These are phyloP conservation scores for Xenops minutus DNA, from an alignment of 2,797 vertebrate species.

Conservation along the genomic window DNA sequence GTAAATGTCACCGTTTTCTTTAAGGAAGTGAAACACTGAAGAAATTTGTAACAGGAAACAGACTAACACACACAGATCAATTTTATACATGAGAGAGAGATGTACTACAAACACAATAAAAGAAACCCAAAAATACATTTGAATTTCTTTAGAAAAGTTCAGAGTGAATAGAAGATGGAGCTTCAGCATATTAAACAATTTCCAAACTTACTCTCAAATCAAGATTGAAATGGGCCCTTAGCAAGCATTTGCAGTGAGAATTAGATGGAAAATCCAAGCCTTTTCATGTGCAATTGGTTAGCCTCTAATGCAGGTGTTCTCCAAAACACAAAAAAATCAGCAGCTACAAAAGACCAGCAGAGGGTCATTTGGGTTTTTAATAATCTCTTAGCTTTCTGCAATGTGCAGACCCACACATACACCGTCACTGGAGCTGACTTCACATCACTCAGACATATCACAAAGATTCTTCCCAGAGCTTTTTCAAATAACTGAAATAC, in stretches of 20 bases:
- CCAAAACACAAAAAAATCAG: background rate
- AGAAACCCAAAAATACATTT: background rate
- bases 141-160: background rate
- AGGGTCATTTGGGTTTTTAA: background rate
- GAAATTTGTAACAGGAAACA: background rate
- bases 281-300: background rate
- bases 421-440: background rate
- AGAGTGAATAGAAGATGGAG: background rate
- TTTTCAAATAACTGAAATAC: slow-evolving; percentile 29
- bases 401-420: background rate
- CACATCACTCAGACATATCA: background rate
- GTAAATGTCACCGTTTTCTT: background rate
- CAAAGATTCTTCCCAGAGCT: background rate
- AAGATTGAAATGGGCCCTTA: background rate
- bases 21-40: background rate
- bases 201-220: background rate
- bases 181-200: background rate
- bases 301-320: background rate
- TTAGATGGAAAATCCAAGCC: background rate
- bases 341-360: background rate
- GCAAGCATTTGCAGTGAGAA: background rate
- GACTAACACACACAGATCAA: background rate
- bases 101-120: background rate
- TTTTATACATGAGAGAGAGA: background rate
- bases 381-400: background rate